Evolutionary conservation across 1,140 invertebrate genomes (phyloP), one percentile per base, ranked within the genome.

Genomic region (Cydia strobilella): DNA sequence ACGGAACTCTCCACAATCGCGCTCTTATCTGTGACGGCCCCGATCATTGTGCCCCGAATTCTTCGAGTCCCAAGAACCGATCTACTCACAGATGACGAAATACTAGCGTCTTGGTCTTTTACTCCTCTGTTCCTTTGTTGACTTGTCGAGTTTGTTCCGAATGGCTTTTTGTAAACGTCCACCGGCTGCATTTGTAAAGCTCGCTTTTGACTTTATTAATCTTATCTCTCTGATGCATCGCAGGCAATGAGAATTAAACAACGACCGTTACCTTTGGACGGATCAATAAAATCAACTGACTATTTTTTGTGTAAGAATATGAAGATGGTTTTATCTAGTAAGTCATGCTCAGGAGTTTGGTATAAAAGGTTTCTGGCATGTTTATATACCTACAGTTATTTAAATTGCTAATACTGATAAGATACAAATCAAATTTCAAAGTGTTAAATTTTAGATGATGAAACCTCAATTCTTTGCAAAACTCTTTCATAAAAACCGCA

Each of bases 11-110:
- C 80, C 76, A 92, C 88, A 92, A 90, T 91, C 87, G 85, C 82
- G 75, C 81, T 86, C 85, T 91, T 91, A 91, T 91, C 89, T 90
- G 84, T 90, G 88, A 89, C 85, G 86, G 86, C 80, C 82, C 63
- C 81, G 82, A 90, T 89, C 85, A 87, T 90, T 92, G 89, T 90
- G 85, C 80, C 82, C 84, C 82, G 84, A 90, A 90, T 88, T 83
- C 82, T 86, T 86, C 85, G 86, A 83, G 84, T 83, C 84, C 79
- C 79, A 83, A 76, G 80, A 20, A 59, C 20, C 54, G 54, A n/a
- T n/a, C 54, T 59, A 23, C 54, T 59, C 54, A 81, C 82, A 72
- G 81, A 92, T 91, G 87, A 90, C 86, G 89, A 90, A 90, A 92
- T 84, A 82, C 81, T 84, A 81, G 76, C 83, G 84, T 87, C 89